Base-by-base conservation (phyloP, 2,113 vertebrate genomes). In the Eolophus roseicapilla region DNA sequence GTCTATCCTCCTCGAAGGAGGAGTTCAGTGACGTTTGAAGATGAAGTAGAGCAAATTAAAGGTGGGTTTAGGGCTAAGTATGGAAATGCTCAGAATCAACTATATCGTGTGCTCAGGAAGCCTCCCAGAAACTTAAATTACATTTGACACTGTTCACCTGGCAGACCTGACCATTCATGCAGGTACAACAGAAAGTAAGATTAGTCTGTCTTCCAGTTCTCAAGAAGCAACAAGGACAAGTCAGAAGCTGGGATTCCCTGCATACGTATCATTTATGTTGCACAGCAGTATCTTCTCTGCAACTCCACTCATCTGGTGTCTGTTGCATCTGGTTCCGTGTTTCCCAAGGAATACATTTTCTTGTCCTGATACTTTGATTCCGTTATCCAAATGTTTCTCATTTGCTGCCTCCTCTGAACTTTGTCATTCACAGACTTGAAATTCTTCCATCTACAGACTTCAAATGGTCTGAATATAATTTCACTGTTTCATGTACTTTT, bases 1-100 rank as follows among this genome's bases (percentile, higher is more conserved):
- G 82, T 97, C 55, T 97, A 53, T 68, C 97, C 98, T 5, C 98
- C 97, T 94, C 98, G 98, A 97, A 98, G 99, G 89, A 98, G 99
- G 96, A 99, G 99, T 98, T 99, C 99, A 0, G 99, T 99, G 92
- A 99, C 99, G 0, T 99, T 99, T 94, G 99, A 99, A 97, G 99
- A 99, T 82, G 99, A 99, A 97, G 97, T 99, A 95, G 99, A 99
- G 44, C 98, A 98, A 75, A 98, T 98, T 96, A 99, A 98, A 99
- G 98, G 99, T 99, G 94, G 97, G 98, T 90, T 39, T 55, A 86
- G n/a, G 70, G 28, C 16, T 75, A 79, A 86, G 37, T 55, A 39
- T 67, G 50, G 49, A 70, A 74, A 65, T 65, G 8, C 11, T 59
- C 12, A 73, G 31, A 52, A 75, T 17, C 11, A 86, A 28, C 15